Conservation (phyloP, 1,140 invertebrate species). For the Tetramorium alpestre region DNA sequence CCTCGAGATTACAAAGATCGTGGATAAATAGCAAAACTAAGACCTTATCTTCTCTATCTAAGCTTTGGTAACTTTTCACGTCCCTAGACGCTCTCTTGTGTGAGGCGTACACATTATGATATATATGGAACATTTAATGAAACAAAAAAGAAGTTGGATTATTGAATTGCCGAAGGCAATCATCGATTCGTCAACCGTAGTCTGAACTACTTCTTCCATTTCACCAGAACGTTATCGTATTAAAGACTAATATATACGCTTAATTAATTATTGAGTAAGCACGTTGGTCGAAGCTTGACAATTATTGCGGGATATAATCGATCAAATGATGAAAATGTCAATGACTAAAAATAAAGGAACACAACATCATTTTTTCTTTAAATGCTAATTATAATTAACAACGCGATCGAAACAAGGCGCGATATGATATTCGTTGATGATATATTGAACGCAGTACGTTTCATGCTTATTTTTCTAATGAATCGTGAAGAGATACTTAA, state of each 20-base stretch:
- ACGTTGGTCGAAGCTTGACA: slow-evolving; percentile 4
- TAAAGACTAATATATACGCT: slow-evolving; percentile 36
- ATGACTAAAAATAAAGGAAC: slow-evolving; percentile 66
- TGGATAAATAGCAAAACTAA: slow-evolving; percentile 59
- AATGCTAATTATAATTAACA: slow-evolving; percentile 52
- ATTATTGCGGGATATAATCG: slow-evolving; percentile 34
- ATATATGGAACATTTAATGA: neutral
- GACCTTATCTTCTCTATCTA: slow-evolving; percentile 65
- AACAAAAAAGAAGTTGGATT: neutral
- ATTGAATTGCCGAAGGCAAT: neutral
- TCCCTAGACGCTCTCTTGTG: slow-evolving; percentile 25
- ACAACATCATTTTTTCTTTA: slow-evolving; percentile 15
- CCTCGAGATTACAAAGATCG: slow-evolving; percentile 11
- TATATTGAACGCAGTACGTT: neutral
- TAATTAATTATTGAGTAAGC: slow-evolving; percentile 22
- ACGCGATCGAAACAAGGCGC: neutral
- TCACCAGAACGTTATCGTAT: slow-evolving; percentile 48
- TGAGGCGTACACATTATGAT: neutral
- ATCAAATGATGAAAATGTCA: slow-evolving; percentile 59
- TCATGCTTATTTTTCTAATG: neutral
- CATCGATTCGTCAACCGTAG: neutral
- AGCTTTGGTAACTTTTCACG: slow-evolving; percentile 71
- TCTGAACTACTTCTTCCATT: slow-evolving; percentile 60
- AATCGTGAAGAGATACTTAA: neutral
- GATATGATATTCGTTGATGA: slow-evolving; percentile 1